These are phyloP conservation scores for Nebria salina DNA, from an alignment of 2,888 invertebrate genomes.

Conservation along the genomic window DNA sequence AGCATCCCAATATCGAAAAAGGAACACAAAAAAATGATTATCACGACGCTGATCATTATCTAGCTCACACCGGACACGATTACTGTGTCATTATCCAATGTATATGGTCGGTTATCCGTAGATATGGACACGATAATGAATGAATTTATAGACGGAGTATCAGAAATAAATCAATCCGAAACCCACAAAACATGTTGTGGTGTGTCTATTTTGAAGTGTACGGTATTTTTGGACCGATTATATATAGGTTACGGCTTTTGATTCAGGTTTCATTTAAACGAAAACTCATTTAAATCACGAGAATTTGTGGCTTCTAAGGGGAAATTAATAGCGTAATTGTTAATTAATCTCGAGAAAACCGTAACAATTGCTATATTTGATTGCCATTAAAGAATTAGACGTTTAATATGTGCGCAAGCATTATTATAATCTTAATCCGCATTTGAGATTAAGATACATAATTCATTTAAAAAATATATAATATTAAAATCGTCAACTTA, in stretches of 20 bases:
- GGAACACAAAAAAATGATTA: neutral
- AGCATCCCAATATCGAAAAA: neutral
- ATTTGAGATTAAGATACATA: too few species aligned
- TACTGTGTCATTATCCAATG: conserved; percentile 9
- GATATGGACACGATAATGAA: conserved; percentile 4
- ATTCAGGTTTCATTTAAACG: neutral
- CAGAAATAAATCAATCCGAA: conserved; percentile 3
- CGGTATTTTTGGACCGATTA: conserved; percentile 3
- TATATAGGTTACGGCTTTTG: neutral
- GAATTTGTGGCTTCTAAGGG: too few species aligned
- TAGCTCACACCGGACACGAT: neutral
- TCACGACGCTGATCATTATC: conserved; percentile 15
- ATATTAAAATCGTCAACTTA: too few species aligned
- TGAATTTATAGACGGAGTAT: conserved; percentile 2
- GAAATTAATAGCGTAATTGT: too few species aligned
- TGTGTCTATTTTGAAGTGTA: conserved; percentile 7
- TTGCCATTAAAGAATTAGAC: too few species aligned
- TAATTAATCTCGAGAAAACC: too few species aligned
- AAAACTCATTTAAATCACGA: too few species aligned
- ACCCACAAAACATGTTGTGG: neutral
- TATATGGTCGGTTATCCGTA: neutral
- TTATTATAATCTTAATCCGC: too few species aligned
- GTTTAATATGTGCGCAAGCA: too few species aligned
- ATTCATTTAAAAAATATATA: too few species aligned
- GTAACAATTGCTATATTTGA: too few species aligned